phyloP scores from a whole-genome alignment of 2,797 vertebrate species.

The Geotrypetes seraphini region DNA sequence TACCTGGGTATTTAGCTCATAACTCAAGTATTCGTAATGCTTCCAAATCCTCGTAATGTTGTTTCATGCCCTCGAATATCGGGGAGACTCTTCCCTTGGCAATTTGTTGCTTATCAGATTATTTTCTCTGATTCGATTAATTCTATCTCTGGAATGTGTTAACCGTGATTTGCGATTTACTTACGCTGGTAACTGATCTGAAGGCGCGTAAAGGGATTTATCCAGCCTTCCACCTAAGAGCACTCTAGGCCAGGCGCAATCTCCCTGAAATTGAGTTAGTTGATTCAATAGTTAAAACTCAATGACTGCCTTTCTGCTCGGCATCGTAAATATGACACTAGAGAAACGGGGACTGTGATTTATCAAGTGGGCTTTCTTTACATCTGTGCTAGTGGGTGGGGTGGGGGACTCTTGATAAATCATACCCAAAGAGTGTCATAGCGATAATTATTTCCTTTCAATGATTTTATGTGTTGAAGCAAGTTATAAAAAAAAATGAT shows the following conservation, averaged over 20 bases:
- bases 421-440: too few species aligned
- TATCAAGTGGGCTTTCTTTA: too few species aligned
- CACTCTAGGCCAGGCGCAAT: conserved; percentile 33
- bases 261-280: conserved; percentile 42
- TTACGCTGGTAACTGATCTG: conserved; percentile 56
- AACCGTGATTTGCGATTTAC: conserved; percentile 61
- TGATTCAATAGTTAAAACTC: conserved; percentile 34
- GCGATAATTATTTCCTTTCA: too few species aligned
- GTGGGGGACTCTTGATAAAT: too few species aligned
- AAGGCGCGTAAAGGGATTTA: conserved; percentile 61
- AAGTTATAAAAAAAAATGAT: too few species aligned
- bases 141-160: conserved; percentile 61
- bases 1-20: conserved; percentile 50
- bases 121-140: conserved; percentile 67
- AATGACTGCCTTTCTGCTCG: conserved; percentile 31
- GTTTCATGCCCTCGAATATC: conserved; percentile 36
- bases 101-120: conserved; percentile 61
- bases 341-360: conserved; percentile 25
- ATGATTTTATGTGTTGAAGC: too few species aligned
- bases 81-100: conserved; percentile 54
- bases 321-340: conserved; percentile 29
- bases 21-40: conserved; percentile 52
- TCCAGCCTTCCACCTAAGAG: too few species aligned
- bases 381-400: too few species aligned
- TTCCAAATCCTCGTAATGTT: conserved; percentile 47